A percentile compares a stretch with the other conserved stretches of the same genome.
phyloP scores from a whole-genome alignment of 2,888 invertebrate species.

The Meloe dianella region DNA sequence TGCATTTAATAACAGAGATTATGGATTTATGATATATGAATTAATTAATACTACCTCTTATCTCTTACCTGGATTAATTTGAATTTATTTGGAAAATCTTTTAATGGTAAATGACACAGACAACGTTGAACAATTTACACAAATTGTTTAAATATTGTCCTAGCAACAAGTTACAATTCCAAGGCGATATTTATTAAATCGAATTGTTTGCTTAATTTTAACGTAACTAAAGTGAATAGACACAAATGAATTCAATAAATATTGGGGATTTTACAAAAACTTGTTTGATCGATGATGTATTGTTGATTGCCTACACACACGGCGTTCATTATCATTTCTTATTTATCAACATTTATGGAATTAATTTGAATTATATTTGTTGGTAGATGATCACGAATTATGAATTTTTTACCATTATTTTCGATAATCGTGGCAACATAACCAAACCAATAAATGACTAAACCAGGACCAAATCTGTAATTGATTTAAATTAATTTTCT shows the following conservation, averaged over 20 bases:
- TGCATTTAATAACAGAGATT: no score
- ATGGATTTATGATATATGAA: no score
- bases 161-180: no score
- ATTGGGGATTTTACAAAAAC: background rate
- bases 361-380: constrained; percentile 59
- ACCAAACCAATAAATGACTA: constrained; percentile 97
- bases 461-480: constrained; percentile 85
- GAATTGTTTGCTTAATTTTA: constrained; percentile 1
- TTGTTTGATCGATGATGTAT: background rate
- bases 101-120: no score
- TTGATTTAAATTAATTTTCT: background rate
- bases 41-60: no score
- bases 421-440: constrained; percentile 69
- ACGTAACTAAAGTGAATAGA: background rate
- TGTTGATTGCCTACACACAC: constrained; percentile 1
- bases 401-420: constrained; percentile 61
- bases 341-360: background rate
- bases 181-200: background rate
- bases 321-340: no score
- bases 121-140: no score
- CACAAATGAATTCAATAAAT: background rate
- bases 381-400: constrained; percentile 69
- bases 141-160: no score
- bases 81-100: no score
- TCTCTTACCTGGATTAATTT: no score